phyloP scores from a whole-genome alignment of 1,140 invertebrate species.

The Anastatus disparis region DNA sequence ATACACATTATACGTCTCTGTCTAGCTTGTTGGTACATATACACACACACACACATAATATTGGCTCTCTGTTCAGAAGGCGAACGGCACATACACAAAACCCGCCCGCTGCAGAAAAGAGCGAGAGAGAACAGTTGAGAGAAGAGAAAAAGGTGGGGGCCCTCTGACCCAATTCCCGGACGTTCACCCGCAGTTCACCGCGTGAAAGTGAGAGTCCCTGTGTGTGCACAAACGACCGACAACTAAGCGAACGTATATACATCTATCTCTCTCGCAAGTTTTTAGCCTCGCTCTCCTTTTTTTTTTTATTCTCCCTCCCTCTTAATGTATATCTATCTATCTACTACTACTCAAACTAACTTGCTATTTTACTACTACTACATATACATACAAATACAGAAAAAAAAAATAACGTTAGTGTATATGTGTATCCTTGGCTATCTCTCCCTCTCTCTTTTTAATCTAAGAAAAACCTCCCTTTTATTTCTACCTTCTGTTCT shows the following conservation, averaged over 20 bases:
- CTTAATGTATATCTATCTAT: background rate
- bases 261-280: slow-evolving; percentile 44
- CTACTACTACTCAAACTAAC: too few relatives aligned
- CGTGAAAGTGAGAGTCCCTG: slow-evolving; percentile 68
- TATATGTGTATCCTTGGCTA: background rate
- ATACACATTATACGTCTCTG: too few relatives aligned
- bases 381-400: too few relatives aligned
- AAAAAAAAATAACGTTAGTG: too few relatives aligned
- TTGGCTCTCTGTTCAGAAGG: slow-evolving; percentile 11
- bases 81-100: background rate
- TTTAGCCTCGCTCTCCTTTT: slow-evolving; percentile 38
- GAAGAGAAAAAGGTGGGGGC: slow-evolving; percentile 63
- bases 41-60: too few relatives aligned
- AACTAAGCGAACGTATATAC: slow-evolving; percentile 32
- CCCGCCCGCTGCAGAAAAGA: slow-evolving; percentile 43
- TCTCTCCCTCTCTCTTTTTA: background rate
- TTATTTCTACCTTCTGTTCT: too few relatives aligned
- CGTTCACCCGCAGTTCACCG: slow-evolving; percentile 68
- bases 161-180: slow-evolving; percentile 68
- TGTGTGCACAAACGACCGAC: slow-evolving; percentile 48
- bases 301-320: slow-evolving; percentile 44
- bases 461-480: too few relatives aligned
- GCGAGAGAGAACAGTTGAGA: slow-evolving; percentile 60
- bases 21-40: too few relatives aligned
- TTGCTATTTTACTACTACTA: too few relatives aligned